Conservation (phyloP, 1,140 invertebrate species). For the Anthonomus grandis region DNA sequence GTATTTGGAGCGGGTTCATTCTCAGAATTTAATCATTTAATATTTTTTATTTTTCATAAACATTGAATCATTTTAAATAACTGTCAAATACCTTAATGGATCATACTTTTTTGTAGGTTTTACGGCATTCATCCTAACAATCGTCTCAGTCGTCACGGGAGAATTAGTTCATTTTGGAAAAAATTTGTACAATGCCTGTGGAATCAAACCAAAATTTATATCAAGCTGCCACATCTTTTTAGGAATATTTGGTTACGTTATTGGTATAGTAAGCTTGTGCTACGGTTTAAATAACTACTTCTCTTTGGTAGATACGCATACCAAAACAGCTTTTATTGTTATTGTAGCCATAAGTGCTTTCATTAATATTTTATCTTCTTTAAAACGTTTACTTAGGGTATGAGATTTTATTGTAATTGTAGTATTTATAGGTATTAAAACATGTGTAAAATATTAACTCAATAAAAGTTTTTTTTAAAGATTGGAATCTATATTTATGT, state of each 20-base stretch:
- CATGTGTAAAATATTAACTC: too few relatives aligned
- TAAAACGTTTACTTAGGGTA: slow-evolving; percentile 1
- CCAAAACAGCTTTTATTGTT: slow-evolving; percentile 10
- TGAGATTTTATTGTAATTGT: too few relatives aligned
- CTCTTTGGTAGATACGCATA: not conserved
- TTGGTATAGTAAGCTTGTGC: slow-evolving; percentile 7
- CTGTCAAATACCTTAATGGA: too few relatives aligned
- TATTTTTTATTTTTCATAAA: too few relatives aligned
- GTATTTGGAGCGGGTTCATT: too few relatives aligned
- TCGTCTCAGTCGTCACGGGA: not conserved
- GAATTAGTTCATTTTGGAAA: not conserved
- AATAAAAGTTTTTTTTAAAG: too few relatives aligned
- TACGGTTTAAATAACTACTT: slow-evolving; percentile 8
- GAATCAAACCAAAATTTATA: slow-evolving; percentile 1
- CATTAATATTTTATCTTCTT: not conserved
- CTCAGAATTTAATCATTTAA: too few relatives aligned
- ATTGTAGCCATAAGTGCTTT: not conserved
- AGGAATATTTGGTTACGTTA: slow-evolving; percentile 2
- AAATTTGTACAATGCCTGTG: not conserved
- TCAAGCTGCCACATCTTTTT: slow-evolving; percentile 7
- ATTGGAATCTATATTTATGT: too few relatives aligned
- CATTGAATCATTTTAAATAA: too few relatives aligned
- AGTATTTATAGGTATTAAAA: too few relatives aligned
- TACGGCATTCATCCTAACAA: not conserved
- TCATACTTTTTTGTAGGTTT: slow-evolving; percentile 6